These are phyloP conservation scores for zebrafish (Danio rerio) DNA, from an alignment of 2,113 vertebrate species.

Conservation along the genomic window DNA sequence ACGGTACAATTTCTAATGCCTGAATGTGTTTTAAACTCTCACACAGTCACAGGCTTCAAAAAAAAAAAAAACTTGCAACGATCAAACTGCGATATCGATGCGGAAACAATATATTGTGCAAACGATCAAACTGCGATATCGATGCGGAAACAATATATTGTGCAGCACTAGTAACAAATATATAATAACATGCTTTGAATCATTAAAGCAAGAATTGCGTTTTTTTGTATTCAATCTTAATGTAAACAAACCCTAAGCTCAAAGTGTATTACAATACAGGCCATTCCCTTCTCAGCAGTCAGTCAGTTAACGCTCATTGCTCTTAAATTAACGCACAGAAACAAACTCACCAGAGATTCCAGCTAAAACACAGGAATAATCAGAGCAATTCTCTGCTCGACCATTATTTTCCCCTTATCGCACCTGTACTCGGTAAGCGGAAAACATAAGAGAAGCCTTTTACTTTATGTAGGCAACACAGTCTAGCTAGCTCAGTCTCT, in stretches of 20 bases:
- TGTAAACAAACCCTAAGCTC: not conserved
- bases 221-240: not conserved
- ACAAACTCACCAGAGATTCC: constrained; percentile 6
- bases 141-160: too few relatives aligned
- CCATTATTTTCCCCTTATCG: not conserved
- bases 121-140: too few relatives aligned
- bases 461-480: constrained; percentile 24
- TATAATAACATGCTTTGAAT: not conserved
- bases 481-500: constrained; percentile 18
- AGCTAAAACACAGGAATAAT: not conserved
- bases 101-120: too few relatives aligned
- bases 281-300: not conserved
- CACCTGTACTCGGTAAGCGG: not conserved
- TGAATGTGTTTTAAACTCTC: too few relatives aligned
- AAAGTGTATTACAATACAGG: not conserved
- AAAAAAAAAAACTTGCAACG: too few relatives aligned
- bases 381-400: too few relatives aligned
- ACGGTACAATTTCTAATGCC: too few relatives aligned
- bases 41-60: too few relatives aligned
- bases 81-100: too few relatives aligned
- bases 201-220: not conserved
- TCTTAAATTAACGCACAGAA: not conserved
- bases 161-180: too few relatives aligned
- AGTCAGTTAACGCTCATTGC: not conserved
- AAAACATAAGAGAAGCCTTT: constrained; percentile 7